phyloP scores from a whole-genome alignment of 2,113 vertebrate genomes.

The Sander vitreus region DNA sequence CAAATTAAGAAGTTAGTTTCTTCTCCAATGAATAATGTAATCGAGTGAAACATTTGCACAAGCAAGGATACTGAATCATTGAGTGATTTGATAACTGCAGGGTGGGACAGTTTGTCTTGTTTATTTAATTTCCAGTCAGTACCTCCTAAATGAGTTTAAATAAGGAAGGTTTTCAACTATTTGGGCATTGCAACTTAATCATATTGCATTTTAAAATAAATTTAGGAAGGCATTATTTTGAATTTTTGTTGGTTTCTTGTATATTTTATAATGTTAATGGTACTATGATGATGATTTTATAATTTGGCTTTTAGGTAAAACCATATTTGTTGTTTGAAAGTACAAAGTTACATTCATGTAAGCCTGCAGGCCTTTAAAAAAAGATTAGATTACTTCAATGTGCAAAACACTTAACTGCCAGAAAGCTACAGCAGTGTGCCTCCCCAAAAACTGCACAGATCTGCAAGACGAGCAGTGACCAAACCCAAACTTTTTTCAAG shows the following conservation, averaged over 20 bases:
- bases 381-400: neutral
- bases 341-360: neutral
- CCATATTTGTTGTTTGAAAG: neutral
- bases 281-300: neutral
- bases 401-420: neutral
- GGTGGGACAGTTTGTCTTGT: neutral
- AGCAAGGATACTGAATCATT: neutral
- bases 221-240: slow-evolving; percentile 3
- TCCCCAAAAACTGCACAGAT: neutral
- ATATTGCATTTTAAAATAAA: neutral
- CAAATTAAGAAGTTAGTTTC: neutral
- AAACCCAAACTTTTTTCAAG: neutral
- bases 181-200: neutral
- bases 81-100: neutral
- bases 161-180: neutral
- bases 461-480: neutral
- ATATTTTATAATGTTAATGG: neutral
- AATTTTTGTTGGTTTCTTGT: neutral
- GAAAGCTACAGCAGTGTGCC: neutral
- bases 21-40: neutral
- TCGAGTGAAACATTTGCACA: neutral
- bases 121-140: neutral
- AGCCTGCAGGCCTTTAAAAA: neutral
- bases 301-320: slow-evolving; percentile 9
- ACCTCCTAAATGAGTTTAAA: neutral